Conservation (phyloP, 2,797 vertebrate genomes). For the Argentina silus region DNA sequence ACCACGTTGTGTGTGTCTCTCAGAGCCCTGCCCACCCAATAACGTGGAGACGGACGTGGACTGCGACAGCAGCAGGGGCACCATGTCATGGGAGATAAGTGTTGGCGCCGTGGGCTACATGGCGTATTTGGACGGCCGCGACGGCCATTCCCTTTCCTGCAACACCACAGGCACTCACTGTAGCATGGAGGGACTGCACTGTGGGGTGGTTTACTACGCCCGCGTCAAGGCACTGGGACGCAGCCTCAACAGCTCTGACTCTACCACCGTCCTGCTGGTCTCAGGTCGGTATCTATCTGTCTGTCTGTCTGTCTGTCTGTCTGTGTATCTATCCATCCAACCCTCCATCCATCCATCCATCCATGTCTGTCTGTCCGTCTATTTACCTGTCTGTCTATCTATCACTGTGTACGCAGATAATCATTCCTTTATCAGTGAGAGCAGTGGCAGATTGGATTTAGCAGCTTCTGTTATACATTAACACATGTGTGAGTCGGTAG, state of each 20-base stretch:
- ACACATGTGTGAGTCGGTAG: no score
- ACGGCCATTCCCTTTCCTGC: slow-evolving; percentile 68
- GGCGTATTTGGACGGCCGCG: slow-evolving; percentile 59
- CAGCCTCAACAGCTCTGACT: slow-evolving; percentile 63
- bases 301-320: no score
- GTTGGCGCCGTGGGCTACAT: slow-evolving; percentile 64
- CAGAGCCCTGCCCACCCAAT: slow-evolving; percentile 81
- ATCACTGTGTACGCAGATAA: neutral
- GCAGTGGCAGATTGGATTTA: neutral
- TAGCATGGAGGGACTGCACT: slow-evolving; percentile 64
- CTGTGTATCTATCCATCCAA: no score
- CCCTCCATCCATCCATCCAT: no score
- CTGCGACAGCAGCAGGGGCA: slow-evolving; percentile 47
- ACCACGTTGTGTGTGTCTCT: neutral
- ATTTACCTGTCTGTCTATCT: no score
- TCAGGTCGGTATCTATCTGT: slow-evolving; percentile 65
- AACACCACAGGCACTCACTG: slow-evolving; percentile 63
- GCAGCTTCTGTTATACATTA: no score
- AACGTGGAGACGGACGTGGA: slow-evolving; percentile 53
- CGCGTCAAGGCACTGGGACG: slow-evolving; percentile 63
- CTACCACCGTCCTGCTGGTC: slow-evolving; percentile 52
- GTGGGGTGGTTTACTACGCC: slow-evolving; percentile 71
- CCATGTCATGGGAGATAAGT: slow-evolving; percentile 76
- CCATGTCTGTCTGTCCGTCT: no score
- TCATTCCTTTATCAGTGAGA: slow-evolving; percentile 1